Evolutionary conservation across 2,113 vertebrate genomes (phyloP), one percentile per base, ranked within the genome.

Genomic region (Datnioides undecimradiatus): DNA sequence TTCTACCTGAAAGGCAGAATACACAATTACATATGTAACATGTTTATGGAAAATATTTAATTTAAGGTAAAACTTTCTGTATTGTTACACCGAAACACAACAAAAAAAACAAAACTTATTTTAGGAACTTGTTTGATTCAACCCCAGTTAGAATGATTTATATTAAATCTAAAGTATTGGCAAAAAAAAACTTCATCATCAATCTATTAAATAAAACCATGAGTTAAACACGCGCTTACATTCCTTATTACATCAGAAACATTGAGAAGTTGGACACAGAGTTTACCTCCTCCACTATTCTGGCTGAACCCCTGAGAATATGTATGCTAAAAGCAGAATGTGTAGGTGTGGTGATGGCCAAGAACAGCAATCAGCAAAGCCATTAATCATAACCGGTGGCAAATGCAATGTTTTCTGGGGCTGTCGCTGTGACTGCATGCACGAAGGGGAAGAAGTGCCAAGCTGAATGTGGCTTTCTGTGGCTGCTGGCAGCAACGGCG

Each of bases 361-460:
- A 76, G 78, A 90, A 59, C 82, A 70, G 82, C 84, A 87, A 92
- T 92, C 88, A 91, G 82, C 60, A 71, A 79, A 91, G 89, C 73
- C 89, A 90, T 92, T 92, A 86, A 92, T 93, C 90, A 92, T 88
- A 88, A 85, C 64, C 49, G 33, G 79, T 86, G 70, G 81, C 74
- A 83, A 87, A 83, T 41, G 79, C 75, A 73, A 76, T 62, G 82
- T 75, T 88, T 88, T 85, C 83, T 76, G 76, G 49, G 63, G 70
- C 83, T 82, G 87, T 84, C 83, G 67, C 58, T 67, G 79, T 64
- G 77, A 73, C 73, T 87, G 73, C 70, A 63, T 54, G 80, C 58
- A 58, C 68, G 69, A 78, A 23, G 11, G 80, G 49, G 62, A 64
- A 33, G 79, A 82, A 52, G 55, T 84, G 86, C 77, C 79, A 84